Evolutionary conservation across 1,140 invertebrate species (phyloP), one percentile per base, ranked within the genome.

Genomic region (Aphidius ervi): DNA sequence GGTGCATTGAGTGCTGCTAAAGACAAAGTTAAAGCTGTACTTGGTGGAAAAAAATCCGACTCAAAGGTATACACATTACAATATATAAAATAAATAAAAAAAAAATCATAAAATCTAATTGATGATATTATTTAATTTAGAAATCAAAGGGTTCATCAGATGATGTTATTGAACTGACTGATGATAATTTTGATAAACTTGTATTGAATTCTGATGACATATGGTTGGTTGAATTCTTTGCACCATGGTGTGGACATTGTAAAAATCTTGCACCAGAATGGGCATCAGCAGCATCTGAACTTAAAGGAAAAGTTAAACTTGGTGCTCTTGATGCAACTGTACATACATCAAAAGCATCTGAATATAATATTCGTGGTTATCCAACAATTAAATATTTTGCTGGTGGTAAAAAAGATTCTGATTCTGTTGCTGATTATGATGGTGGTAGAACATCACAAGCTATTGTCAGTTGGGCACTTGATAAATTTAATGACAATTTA

Each of bases 301-400:
- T 99, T 2, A 97, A 97, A 80, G 97, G 96, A 82, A 91, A 93
- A 80, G 89, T 97, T 4, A 98, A 98, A 83, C 74, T 99, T 16
- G 97, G 96, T 62, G 95, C 96, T 46, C 70, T 99, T 0, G 98
- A 99, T 84, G 97, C 97, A 1, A 99, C 97, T 9, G 92, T 93
- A 0, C 86, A 99, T 77, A 86, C 86, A 63, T 71, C 81, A 5
- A 94, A 93, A 80, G 92, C 91, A 1, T 80, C 82, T 58, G 80
- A 89, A 67, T 94, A 90, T 73, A 84, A 85, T 64, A 87, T 99
- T 43, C 86, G 89, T 68, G 97, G 97, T 0, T 99, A 96, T 81
- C 97, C 97, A 8, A 98, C 97, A 7, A 99, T 99, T 63, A 99
- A 99, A 80, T 88, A 89, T 74, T 99, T 99, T 82, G 82, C 87